These are phyloP conservation scores for Prosopocoilus inquinatus DNA, from an alignment of 2,888 invertebrate genomes.

Conservation along the genomic window DNA sequence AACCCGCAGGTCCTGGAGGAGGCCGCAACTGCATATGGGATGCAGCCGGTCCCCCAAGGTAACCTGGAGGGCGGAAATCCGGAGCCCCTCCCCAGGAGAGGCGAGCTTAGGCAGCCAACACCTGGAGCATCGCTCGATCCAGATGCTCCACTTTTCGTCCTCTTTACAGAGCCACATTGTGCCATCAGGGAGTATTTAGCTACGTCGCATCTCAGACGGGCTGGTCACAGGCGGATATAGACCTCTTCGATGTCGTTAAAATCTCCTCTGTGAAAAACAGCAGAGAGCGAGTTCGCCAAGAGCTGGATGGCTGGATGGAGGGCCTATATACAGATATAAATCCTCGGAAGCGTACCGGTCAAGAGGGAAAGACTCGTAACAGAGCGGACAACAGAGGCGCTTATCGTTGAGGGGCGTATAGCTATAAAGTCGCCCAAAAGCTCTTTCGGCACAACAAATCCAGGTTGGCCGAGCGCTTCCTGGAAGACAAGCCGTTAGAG, in stretches of 20 bases:
- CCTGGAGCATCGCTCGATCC: no score
- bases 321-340: neutral
- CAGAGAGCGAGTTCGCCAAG: neutral
- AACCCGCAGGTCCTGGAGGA: no score
- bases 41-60: no score
- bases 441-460: neutral
- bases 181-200: neutral
- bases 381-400: neutral
- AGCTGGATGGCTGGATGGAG: conserved; percentile 1
- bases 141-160: no score
- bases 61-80: no score
- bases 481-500: no score
- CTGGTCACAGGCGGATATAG: neutral
- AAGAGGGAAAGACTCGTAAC: neutral
- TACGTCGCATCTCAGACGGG: neutral
- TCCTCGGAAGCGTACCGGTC: neutral
- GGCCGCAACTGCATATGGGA: no score
- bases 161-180: no score
- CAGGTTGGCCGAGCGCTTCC: neutral
- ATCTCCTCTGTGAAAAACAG: conserved; percentile 6
- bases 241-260: neutral
- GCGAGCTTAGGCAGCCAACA: no score
- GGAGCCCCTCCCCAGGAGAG: no score
- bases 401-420: no score
- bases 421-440: conserved; percentile 7